phyloP scores from a whole-genome alignment of 2,113 vertebrate species.

The Emydura subglobosa region DNA sequence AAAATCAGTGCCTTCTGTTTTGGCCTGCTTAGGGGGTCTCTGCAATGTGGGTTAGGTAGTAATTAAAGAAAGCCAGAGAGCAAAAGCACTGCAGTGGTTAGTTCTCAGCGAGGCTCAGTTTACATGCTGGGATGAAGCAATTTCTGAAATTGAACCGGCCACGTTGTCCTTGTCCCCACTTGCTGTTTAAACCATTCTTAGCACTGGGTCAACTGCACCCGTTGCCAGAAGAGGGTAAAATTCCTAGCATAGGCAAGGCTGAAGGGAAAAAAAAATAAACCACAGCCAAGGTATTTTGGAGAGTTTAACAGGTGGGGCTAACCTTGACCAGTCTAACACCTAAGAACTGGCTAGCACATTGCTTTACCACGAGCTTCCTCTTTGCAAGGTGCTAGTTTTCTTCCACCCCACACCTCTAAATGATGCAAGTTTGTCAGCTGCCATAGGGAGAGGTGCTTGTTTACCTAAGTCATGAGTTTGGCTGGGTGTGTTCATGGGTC shows the following conservation, averaged over 20 bases:
- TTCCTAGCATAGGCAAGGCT: background rate
- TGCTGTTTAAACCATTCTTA: background rate
- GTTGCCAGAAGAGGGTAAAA: background rate
- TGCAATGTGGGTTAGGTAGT: background rate
- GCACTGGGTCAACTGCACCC: background rate
- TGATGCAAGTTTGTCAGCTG: background rate
- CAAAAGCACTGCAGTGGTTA: background rate
- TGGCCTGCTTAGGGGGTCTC: background rate
- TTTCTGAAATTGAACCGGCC: background rate
- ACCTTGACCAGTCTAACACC: background rate
- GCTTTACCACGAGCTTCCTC: background rate
- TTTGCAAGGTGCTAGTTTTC: background rate
- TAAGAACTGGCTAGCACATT: background rate
- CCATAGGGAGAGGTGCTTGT: background rate
- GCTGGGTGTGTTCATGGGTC: conserved; percentile 10
- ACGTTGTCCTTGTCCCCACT: background rate
- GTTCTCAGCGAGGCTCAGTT: background rate
- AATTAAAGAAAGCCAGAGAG: background rate
- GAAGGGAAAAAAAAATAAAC: background rate
- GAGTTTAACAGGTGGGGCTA: background rate
- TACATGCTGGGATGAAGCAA: background rate
- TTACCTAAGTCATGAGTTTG: background rate
- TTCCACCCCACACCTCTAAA: background rate
- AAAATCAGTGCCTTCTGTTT: too few relatives aligned
- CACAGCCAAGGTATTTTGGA: background rate